Evolutionary conservation across 2,797 vertebrate genomes (phyloP), one percentile per base, ranked within the genome.

Genomic region (Gymnothorax reevesii): DNA sequence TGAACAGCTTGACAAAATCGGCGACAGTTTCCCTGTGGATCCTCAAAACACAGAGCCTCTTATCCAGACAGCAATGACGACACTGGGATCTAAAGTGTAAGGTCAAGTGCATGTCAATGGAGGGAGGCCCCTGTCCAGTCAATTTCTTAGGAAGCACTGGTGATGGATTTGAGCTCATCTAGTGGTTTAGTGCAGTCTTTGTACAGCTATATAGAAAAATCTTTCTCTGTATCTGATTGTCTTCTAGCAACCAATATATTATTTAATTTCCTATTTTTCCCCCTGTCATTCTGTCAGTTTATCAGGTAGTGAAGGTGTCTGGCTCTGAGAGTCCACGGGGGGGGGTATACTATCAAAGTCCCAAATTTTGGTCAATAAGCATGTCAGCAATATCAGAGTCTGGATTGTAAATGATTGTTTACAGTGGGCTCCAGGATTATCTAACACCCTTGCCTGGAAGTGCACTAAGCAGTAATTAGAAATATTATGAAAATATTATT

Each of bases 1-100:
- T 0, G 94, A 96, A 10, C 94, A 98, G 89, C 94, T 99, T 0
- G 98, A 99, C 92, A 97, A 96, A 92, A 99, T 99, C 86, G 96
- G 97, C 7, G 98, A 99, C 89, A 97, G 96, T 83, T 97, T 98
- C 89, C 96, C 95, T 0, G 98, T 95, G 4, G 97, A 99, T 93
- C 94, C 94, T 12, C 95, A 94, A 83, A 96, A 98, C 92, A 96
- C 80, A 7, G 98, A 99, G 66, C 97, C 98, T 0, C 97, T 99
- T 84, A 93, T 99, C 92, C 98, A 99, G 94, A 99, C 99, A 0
- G 99, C 99, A 73, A 99, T 99, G 95, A 99, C 99, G 82, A 99
- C 99, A 0, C 94, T 99, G 25, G 98, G 99, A 82, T 99, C 99
- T 87, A 99, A 99, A 97, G 97, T 99, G 99, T 99, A 92, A 93